These are phyloP conservation scores for Iselma pallidipennis DNA, from an alignment of 2,888 invertebrate species.

Conservation along the genomic window DNA sequence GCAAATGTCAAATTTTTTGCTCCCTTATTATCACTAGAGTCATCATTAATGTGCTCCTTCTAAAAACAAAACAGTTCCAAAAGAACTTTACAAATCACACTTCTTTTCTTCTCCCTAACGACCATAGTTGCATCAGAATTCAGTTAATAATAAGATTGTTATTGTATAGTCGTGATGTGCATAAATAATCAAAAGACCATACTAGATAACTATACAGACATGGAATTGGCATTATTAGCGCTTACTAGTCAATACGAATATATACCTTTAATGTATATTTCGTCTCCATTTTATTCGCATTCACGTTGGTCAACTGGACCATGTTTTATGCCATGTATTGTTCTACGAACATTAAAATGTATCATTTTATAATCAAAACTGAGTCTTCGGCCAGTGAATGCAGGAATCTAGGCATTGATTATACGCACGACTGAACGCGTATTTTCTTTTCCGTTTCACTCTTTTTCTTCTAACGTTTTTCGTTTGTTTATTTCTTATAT, in stretches of 20 bases:
- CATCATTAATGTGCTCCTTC: background rate
- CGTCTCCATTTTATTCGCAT: constrained; percentile 9
- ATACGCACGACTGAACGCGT: constrained; percentile 50
- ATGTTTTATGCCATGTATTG: constrained; percentile 46
- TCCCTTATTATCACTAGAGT: background rate
- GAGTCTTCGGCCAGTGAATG: constrained; percentile 44
- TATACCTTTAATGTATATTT: background rate
- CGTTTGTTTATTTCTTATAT: constrained; percentile 7
- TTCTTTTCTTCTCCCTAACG: background rate
- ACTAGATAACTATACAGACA: no score
- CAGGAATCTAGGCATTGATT: constrained; percentile 48
- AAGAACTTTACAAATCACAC: no score
- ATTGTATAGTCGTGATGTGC: background rate
- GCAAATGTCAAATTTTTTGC: background rate
- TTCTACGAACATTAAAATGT: constrained; percentile 49
- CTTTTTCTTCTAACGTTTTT: constrained; percentile 19
- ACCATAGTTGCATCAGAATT: background rate
- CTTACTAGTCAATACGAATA: background rate
- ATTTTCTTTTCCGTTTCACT: constrained; percentile 29
- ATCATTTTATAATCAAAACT: constrained; percentile 51
- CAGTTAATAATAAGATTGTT: background rate
- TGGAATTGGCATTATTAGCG: background rate
- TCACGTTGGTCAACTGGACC: constrained; percentile 36
- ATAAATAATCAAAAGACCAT: background rate
- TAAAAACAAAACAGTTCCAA: no score